phyloP scores from a whole-genome alignment of 1,140 invertebrate genomes.

The Macrocentrus cingulum region DNA sequence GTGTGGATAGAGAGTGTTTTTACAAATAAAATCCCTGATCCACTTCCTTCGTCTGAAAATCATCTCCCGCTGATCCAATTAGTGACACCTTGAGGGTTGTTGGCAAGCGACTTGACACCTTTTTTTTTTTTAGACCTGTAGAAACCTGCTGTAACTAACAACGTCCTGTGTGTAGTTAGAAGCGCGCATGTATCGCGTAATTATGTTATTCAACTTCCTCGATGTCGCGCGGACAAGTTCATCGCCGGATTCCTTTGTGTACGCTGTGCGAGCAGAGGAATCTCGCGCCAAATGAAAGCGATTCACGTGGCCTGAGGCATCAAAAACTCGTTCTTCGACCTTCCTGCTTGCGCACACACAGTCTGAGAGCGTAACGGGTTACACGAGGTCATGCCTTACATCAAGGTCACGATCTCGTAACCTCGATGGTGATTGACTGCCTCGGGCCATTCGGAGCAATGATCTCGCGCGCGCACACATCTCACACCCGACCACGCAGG shows the following conservation, averaged over 20 bases:
- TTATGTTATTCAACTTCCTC: no score
- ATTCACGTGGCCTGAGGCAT: conserved; percentile 40
- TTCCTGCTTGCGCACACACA: conserved; percentile 13
- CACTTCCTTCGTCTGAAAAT: neutral
- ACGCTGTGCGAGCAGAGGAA: neutral
- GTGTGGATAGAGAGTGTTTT: no score
- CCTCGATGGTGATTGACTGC: conserved; percentile 8
- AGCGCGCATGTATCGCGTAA: neutral
- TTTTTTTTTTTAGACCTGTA: neutral
- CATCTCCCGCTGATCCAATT: neutral
- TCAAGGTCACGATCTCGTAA: conserved; percentile 21
- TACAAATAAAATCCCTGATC: conserved; percentile 8
- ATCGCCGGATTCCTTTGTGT: neutral
- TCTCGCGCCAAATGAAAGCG: no score
- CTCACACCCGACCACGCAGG: conserved; percentile 11
- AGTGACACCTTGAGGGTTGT: neutral
- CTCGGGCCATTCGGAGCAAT: conserved; percentile 20
- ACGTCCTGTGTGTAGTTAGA: neutral
- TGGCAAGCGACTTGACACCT: neutral
- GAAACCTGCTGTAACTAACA: neutral
- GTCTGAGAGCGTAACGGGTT: conserved; percentile 41
- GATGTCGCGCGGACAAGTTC: neutral
- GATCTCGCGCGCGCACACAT: conserved; percentile 4
- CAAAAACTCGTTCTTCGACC: conserved; percentile 46
- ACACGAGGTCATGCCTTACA: conserved; percentile 41